Evolutionary conservation across 2,888 invertebrate genomes (phyloP).

Genomic region (Agrenia bidenticulata): DNA sequence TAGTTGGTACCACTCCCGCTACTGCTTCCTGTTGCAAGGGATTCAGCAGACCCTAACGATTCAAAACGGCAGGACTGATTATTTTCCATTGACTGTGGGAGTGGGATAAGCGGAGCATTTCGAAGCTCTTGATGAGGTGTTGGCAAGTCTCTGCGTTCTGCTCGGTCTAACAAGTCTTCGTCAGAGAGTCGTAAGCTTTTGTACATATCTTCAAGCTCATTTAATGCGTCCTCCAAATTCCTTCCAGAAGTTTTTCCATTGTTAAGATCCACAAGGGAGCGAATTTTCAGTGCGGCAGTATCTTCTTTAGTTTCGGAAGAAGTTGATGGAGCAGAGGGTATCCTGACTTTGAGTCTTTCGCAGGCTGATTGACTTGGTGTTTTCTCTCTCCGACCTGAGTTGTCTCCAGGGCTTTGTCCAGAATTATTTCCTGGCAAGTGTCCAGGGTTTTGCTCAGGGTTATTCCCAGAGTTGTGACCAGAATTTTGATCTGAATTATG

Average conservation of each 20-base stretch:
- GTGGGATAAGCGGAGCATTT: slow-evolving; percentile 38
- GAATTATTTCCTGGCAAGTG: background rate
- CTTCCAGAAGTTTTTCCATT: slow-evolving; percentile 48
- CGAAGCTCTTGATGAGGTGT: slow-evolving; percentile 56
- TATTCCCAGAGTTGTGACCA: background rate
- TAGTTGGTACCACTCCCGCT: slow-evolving; percentile 36
- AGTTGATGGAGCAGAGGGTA: slow-evolving; percentile 34
- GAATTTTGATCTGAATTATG: background rate
- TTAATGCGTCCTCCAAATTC: slow-evolving; percentile 82
- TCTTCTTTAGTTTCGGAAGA: slow-evolving; percentile 7
- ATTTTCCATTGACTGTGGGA: slow-evolving; percentile 24
- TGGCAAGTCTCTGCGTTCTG: slow-evolving; percentile 71
- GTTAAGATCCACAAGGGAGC: slow-evolving; percentile 39
- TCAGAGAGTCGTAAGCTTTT: slow-evolving; percentile 82
- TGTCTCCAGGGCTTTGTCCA: slow-evolving; percentile 10
- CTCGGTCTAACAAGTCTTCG: slow-evolving; percentile 76
- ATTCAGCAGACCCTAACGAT: slow-evolving; percentile 44
- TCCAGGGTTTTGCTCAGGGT: background rate
- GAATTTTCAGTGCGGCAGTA: slow-evolving; percentile 24
- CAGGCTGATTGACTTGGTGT: slow-evolving; percentile 37
- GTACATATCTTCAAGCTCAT: slow-evolving; percentile 80
- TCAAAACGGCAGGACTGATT: slow-evolving; percentile 24
- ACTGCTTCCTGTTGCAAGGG: slow-evolving; percentile 41
- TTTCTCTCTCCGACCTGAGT: slow-evolving; percentile 13
- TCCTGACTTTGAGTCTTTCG: slow-evolving; percentile 47